Evolutionary conservation across 2,888 invertebrate genomes (phyloP).

Genomic region (Cylloceria caligata): DNA sequence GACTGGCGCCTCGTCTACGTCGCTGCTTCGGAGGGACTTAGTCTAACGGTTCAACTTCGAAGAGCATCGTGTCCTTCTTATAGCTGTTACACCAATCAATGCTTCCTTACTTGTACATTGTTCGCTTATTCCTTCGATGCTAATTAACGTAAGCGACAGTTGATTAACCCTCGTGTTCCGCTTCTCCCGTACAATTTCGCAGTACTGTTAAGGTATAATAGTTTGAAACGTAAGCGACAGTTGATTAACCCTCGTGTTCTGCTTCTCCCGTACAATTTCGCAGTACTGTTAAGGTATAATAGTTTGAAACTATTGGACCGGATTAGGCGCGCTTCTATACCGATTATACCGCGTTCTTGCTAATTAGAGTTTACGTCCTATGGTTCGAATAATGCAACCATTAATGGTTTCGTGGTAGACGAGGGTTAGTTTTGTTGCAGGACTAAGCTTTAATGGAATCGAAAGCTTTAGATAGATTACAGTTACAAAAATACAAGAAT

Average conservation of each 20-base stretch:
- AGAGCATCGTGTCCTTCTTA: neutral
- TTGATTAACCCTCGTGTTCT: conserved; percentile 26
- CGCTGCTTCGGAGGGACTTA: neutral
- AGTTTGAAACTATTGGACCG: conserved; percentile 14
- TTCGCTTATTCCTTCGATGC: conserved; percentile 36
- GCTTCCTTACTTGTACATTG: neutral
- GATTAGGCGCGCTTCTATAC: conserved; percentile 51
- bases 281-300: conserved; percentile 9
- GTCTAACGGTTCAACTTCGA: conserved; percentile 8
- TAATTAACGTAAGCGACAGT: conserved; percentile 25
- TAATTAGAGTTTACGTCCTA: conserved; percentile 52
- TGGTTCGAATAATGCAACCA: conserved; percentile 2
- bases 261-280: conserved; percentile 4
- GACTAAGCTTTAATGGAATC: neutral
- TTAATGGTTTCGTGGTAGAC: neutral
- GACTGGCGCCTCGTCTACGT: neutral
- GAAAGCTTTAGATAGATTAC: neutral
- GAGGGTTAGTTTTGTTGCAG: neutral
- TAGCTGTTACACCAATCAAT: neutral
- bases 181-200: conserved; percentile 6
- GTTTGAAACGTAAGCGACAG: conserved; percentile 17
- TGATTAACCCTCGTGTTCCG: conserved; percentile 24
- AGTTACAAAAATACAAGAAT: neutral
- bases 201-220: too few species aligned
- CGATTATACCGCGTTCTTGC: conserved; percentile 42